A percentile compares a stretch with the other conserved stretches of the same genome.
These are phyloP conservation scores for Acanthurus lineatus DNA, from an alignment of 2,797 vertebrate species.

Conservation along the genomic window DNA sequence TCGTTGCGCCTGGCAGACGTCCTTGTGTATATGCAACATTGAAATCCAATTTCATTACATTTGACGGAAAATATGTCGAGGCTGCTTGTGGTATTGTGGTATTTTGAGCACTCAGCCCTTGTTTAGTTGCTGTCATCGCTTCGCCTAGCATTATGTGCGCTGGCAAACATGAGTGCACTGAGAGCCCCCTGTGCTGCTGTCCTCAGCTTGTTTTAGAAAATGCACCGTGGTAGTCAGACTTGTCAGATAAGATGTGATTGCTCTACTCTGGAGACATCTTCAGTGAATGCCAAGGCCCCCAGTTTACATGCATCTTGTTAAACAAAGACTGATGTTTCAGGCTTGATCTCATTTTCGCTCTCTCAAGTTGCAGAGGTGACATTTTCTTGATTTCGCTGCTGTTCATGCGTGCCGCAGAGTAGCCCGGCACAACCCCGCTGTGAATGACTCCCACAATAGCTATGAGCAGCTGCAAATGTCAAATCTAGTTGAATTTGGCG, in stretches of 20 bases:
- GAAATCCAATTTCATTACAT: constrained; percentile 56
- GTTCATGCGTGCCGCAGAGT: background rate
- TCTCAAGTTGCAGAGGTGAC: background rate
- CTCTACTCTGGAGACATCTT: constrained; percentile 12
- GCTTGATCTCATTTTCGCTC: constrained; percentile 20
- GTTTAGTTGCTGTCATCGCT: constrained; percentile 63
- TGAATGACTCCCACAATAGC: constrained; percentile 9
- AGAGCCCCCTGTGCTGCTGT: constrained; percentile 27
- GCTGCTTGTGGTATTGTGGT: constrained; percentile 59
- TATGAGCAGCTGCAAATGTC: background rate
- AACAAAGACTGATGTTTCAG: constrained; percentile 3
- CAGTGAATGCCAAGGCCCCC: constrained; percentile 13
- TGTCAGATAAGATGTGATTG: constrained; percentile 26
- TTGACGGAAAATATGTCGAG: constrained; percentile 69
- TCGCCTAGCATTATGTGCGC: constrained; percentile 40
- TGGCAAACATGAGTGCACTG: constrained; percentile 28
- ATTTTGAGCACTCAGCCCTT: constrained; percentile 47
- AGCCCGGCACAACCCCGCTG: background rate
- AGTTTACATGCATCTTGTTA: background rate
- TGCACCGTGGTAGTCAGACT: constrained; percentile 10
- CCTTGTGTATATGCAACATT: constrained; percentile 30
- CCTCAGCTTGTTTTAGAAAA: constrained; percentile 54
- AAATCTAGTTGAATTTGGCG: background rate
- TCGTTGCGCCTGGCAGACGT: constrained; percentile 13
- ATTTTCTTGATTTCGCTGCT: constrained; percentile 12